phyloP scores from a whole-genome alignment of 1,140 invertebrate species.

The Agraylea sexmaculata region DNA sequence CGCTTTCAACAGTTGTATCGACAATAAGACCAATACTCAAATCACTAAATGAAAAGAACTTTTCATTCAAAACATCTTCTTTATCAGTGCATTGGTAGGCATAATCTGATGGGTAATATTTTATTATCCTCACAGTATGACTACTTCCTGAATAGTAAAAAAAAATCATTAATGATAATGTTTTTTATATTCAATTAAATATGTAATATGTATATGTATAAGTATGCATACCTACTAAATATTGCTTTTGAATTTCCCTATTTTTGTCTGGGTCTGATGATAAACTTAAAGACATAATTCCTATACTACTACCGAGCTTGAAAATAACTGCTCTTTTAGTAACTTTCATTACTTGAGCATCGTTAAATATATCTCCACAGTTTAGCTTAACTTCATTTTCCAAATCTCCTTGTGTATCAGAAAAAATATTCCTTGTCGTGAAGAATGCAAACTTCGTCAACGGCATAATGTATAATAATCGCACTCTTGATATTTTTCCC shows the following conservation, averaged over 20 bases:
- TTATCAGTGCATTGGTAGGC: conserved; percentile 48
- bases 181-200: conserved; percentile 1
- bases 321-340: conserved; percentile 12
- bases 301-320: conserved; percentile 12
- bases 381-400: conserved; percentile 28
- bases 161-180: neutral
- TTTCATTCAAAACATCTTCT: conserved; percentile 38
- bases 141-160: conserved; percentile 26
- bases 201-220: neutral
- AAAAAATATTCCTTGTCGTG: conserved; percentile 32
- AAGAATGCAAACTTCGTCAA: conserved; percentile 47
- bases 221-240: conserved; percentile 11
- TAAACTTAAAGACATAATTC: conserved; percentile 11
- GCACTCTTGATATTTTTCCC: conserved; percentile 38
- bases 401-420: conserved; percentile 26
- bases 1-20: conserved; percentile 32
- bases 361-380: conserved; percentile 29
- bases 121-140: conserved; percentile 45
- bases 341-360: conserved; percentile 29
- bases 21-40: conserved; percentile 41
- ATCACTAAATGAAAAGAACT: conserved; percentile 36
- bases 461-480: conserved; percentile 54
- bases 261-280: conserved; percentile 1
- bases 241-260: conserved; percentile 7
- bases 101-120: conserved; percentile 44